Evolutionary conservation across 1,140 invertebrate species (phyloP), one percentile per base, ranked within the genome.

Genomic region (Branchinecta lynchi): DNA sequence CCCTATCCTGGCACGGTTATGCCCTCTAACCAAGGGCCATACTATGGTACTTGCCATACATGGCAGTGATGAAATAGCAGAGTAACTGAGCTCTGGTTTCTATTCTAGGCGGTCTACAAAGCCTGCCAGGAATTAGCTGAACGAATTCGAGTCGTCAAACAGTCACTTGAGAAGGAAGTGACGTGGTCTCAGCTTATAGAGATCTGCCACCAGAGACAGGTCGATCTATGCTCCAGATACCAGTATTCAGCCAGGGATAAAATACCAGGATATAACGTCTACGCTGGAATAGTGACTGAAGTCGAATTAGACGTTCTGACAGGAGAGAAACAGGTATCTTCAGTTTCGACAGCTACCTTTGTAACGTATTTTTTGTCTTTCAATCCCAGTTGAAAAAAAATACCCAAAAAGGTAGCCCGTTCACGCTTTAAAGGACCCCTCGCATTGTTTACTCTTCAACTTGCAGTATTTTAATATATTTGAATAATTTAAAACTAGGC

Each of bases 221-320:
- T 60, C 17, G 51, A 60, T 20, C 51, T 60, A 2, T 60, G 51
- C 51, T 2, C 51, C 12, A 60, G 51, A 20, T 60, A 60, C 51
- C 17, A 15, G 3, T 15, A 60, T 60, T 12, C 65, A 65, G 43
- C n/a, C 7, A 17, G 8, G 6, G 70, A 70, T 46, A 45, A 21
- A 3, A 45, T 44, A 21, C 43, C 32, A 45, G 43, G 51, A 32
- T 68, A 44, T 46, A 45, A 45, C 44, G 21, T 68, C 15, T n/a
- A n/a, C 45, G 68, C 44, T 9, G 68, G 44, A 43, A 46, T 46
- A n/a, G 68, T 68, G 10, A 44, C 68, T 12, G 68, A 68, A 68
- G 68, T 68, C 15, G 68, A 68, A 45, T 3, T 68, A 10, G 68
- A 68, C 15, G 68, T 68, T 45, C 21, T 68, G 10, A 68, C 68